Conservation (phyloP, 2,888 invertebrate genomes). For the Leptinotarsa tumamoca region DNA sequence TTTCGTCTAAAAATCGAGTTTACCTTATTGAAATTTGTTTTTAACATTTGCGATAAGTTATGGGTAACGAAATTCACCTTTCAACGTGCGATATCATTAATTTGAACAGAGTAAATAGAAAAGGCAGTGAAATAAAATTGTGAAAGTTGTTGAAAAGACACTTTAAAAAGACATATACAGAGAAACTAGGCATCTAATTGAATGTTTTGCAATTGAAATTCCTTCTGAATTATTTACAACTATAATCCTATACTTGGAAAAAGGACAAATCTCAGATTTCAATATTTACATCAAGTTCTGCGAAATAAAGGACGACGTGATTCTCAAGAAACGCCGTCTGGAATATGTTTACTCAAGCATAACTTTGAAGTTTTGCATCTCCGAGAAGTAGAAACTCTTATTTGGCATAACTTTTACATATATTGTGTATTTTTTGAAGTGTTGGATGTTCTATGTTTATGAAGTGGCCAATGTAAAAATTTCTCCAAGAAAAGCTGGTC, state of each 20-base stretch:
- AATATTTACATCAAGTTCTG: neutral
- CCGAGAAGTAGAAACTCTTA: neutral
- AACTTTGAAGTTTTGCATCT: constrained; percentile 1
- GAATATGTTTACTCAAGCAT: neutral
- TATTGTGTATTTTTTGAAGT: neutral
- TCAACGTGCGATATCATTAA: too few species aligned
- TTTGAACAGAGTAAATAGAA: too few species aligned
- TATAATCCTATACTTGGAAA: neutral
- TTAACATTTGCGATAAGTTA: too few species aligned
- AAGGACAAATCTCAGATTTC: neutral
- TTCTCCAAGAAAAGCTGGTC: too few species aligned
- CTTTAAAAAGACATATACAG: neutral
- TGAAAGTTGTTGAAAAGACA: neutral
- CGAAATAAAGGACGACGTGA: neutral
- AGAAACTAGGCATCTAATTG: neutral
- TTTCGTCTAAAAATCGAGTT: too few species aligned
- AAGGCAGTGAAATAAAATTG: too few species aligned
- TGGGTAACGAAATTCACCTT: too few species aligned
- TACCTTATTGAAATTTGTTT: too few species aligned
- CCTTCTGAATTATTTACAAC: neutral
- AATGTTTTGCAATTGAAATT: neutral
- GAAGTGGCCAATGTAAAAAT: neutral
- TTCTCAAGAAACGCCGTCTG: neutral
- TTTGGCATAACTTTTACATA: neutral
- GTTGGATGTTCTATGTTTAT: neutral